Evolutionary conservation across 2,888 invertebrate species (phyloP).

Genomic region (Eudemis profundana): DNA sequence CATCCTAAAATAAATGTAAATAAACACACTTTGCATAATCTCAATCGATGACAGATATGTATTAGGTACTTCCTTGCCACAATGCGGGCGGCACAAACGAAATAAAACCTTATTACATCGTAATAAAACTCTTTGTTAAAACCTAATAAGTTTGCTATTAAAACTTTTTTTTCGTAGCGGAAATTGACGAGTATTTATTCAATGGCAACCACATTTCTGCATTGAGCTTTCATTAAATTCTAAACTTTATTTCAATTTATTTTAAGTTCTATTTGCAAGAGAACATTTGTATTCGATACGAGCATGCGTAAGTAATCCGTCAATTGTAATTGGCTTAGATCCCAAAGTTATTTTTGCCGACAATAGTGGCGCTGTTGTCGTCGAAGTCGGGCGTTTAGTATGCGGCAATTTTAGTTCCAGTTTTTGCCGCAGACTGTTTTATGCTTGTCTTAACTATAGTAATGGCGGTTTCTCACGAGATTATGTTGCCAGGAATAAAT

Average conservation of each 20-base stretch:
- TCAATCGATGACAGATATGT: constrained; percentile 30
- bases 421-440: background rate
- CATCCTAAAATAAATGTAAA: constrained; percentile 18
- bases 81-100: background rate
- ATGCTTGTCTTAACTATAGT: constrained; percentile 4
- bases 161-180: constrained; percentile 29
- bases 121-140: background rate
- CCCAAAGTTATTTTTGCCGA: background rate
- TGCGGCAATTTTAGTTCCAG: constrained; percentile 1
- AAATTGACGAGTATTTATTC: background rate
- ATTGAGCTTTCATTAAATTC: background rate
- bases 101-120: background rate
- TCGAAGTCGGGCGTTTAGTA: background rate
- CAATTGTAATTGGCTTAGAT: constrained; percentile 21
- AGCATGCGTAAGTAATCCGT: constrained; percentile 18
- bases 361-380: constrained; percentile 27
- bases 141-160: constrained; percentile 5
- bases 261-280: background rate
- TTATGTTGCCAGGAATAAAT: constrained; percentile 19
- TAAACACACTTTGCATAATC: constrained; percentile 34
- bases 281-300: background rate
- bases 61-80: constrained; percentile 14
- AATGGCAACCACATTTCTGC: background rate
- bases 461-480: constrained; percentile 23
- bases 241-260: background rate